These are phyloP conservation scores for Microctonus brassicae DNA, from an alignment of 2,888 invertebrate species.

Conservation along the genomic window DNA sequence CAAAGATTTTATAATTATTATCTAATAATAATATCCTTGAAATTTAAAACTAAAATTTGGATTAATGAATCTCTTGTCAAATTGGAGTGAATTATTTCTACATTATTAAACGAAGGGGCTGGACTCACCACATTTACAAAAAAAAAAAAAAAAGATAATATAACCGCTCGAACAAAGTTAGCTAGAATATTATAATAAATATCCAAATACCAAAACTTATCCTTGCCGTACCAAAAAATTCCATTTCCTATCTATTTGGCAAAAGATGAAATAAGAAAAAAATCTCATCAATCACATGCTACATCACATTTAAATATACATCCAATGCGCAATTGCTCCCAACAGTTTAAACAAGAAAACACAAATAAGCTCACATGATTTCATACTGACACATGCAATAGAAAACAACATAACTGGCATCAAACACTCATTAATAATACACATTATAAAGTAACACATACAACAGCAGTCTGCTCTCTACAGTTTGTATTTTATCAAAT, in stretches of 20 bases:
- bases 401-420: conserved; percentile 26
- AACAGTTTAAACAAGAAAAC: conserved; percentile 31
- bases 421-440: conserved; percentile 34
- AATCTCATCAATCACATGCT: conserved; percentile 42
- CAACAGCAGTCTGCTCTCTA: conserved; percentile 63
- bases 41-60: conserved; percentile 11
- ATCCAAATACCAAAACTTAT: conserved; percentile 30
- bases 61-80: neutral
- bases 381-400: conserved; percentile 40
- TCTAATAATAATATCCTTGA: conserved; percentile 23
- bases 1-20: too few relatives aligned
- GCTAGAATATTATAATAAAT: conserved; percentile 43
- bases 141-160: conserved; percentile 43
- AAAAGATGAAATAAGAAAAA: conserved; percentile 18
- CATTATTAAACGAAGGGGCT: conserved; percentile 43
- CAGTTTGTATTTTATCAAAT: conserved; percentile 56
- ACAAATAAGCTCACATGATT: conserved; percentile 42
- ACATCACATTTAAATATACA: conserved; percentile 31
- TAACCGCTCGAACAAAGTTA: conserved; percentile 48
- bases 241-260: neutral
- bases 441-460: conserved; percentile 36
- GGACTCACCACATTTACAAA: conserved; percentile 47
- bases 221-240: conserved; percentile 31
- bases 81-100: neutral
- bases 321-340: conserved; percentile 40